Base-by-base conservation (phyloP, 1,140 invertebrate species). In the Bombus picipes region DNA sequence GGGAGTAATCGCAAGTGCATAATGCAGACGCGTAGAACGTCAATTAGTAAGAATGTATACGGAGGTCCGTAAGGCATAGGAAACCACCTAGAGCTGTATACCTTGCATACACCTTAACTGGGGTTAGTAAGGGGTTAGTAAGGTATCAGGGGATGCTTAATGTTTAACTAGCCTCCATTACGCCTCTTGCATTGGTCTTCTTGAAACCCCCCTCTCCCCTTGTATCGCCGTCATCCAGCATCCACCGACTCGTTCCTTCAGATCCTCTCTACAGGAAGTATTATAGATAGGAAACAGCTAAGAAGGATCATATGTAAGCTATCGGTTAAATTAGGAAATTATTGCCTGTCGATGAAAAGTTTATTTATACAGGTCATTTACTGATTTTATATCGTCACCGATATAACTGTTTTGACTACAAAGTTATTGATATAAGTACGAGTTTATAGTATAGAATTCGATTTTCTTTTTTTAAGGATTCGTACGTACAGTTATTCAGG, bases 131-230 rank as follows among this genome's bases (percentile, higher is more conserved):
- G 90, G 92, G 92, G 92, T 92, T 93, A 92, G 91, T 87, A 88
- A 92, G 91, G 93, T 94, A 94, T 93, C 94, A 93, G 88, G 94
- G 93, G 94, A 94, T 94, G 92, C 87, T 94, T 94, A 94, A 94
- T 94, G 94, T 94, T 94, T 94, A 94, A 94, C 92, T 88, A 94
- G 93, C 91, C 92, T 94, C 94, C 94, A 94, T 94, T 94, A 94
- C 93, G 90, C 88, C 91, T 87, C 90, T 85, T 90, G 88, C 81
- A 88, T 84, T 80, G 85, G 87, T 84, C 83, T 80, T 80, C 84
- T 66, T 65, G 76, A 87, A 57, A 79, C 76, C 68, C 37, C 65
- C 72, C 41, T n/a, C 3, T 4, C 57, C 81, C 89, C 85, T 75
- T 57, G 39, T 72, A 77, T 75, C 75, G 80, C 83, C 87, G 83